Conservation (phyloP, 2,797 vertebrate species). For the Poecilia gillii region DNA sequence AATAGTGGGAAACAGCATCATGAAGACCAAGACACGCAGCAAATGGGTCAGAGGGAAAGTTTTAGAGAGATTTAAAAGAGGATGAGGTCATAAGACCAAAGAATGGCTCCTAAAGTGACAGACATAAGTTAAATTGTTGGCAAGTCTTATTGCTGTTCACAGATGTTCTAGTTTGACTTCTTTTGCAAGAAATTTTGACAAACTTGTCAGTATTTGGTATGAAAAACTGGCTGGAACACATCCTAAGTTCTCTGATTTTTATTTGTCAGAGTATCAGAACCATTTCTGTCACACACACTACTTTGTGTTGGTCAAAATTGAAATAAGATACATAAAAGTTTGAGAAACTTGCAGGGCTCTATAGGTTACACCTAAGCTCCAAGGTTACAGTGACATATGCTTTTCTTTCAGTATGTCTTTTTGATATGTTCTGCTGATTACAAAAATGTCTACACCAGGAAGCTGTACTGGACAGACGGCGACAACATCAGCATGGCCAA, state of each 20-base stretch:
- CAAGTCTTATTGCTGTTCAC: not conserved
- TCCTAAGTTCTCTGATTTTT: not conserved
- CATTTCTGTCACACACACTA: not conserved
- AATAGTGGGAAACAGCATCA: not conserved
- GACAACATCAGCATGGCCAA: constrained; percentile 96
- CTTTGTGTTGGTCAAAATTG: not conserved
- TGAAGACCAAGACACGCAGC: not conserved
- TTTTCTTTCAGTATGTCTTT: not conserved
- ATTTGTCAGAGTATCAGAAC: not conserved
- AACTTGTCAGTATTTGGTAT: not conserved
- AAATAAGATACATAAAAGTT: not conserved
- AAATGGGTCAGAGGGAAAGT: not conserved
- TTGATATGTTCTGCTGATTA: not conserved
- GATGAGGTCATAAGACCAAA: not conserved
- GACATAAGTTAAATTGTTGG: not conserved
- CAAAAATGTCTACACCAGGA: constrained; percentile 75
- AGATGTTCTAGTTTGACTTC: not conserved
- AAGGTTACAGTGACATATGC: not conserved
- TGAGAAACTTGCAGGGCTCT: not conserved
- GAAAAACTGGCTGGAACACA: not conserved
- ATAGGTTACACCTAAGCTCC: not conserved
- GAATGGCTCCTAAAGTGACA: not conserved
- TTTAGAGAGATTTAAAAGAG: not conserved
- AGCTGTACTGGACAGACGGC: constrained; percentile 97
- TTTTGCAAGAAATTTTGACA: not conserved